Base-by-base conservation (phyloP, 2,797 vertebrate species). In the Gymnothorax reevesii region DNA sequence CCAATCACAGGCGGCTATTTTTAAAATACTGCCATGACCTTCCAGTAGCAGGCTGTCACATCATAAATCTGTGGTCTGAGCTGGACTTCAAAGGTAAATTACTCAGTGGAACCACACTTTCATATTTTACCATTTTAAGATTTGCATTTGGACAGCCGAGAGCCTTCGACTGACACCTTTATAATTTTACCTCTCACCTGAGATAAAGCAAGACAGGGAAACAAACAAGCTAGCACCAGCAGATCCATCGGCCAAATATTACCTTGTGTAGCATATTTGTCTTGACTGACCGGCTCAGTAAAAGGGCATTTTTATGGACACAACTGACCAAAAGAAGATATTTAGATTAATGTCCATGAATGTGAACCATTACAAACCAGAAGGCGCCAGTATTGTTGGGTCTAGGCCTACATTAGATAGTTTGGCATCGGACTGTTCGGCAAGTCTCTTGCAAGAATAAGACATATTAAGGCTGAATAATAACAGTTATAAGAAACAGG, bases 401-500 rank as follows among this genome's bases (percentile, higher is more conserved):
- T 54, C 75, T 54, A 20, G 13, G 49, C 75, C 75, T 20, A 4
- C 7, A 7, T 79, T 54, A 79, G 42, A 79, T 54, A 0, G 49
- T 52, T 49, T 54, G 55, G 62, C 62, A 59, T 85, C 64, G 17
- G 57, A 17, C 25, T 15, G n/a, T 13, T 49, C 86, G 33, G 20
- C 6, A 42, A 86, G 82, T 88, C 88, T 66, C 88, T 83, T 75
- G 66, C 85, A 85, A 55, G 79, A 90, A 89, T 90, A 89, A 90
- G 92, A 93, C 88, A 9, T 57, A 22, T 88, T 85, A 88, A 86
- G 88, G 86, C 89, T 91, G 89, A 91, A 94, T 93, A 94, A 94
- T 92, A 93, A 90, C 89, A 91, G 92, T 91, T 93, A 93, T 93
- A 95, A 94, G 93, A 91, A 92, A 94, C 94, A 92, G 92, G 90